Base-by-base conservation (phyloP, 2,888 invertebrate species). In the Pollenia griseotomentosa region DNA sequence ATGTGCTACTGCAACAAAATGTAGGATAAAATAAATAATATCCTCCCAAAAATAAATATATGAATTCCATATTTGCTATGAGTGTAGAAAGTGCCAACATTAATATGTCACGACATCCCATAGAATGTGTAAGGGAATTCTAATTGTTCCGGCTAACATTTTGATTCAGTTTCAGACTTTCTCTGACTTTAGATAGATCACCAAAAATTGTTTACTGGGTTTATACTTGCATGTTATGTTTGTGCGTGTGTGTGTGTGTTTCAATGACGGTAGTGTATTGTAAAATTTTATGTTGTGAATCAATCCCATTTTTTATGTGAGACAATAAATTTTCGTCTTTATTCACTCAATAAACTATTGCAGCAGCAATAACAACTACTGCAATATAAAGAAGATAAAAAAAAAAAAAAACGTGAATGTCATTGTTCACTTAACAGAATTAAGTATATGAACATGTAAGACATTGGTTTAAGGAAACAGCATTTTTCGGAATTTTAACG, bases 271-370 rank as follows among this genome's bases (percentile, higher is more conserved):
- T 51, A 61, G 79, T 53, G 74, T 80, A 85, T 85, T 85, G 80
- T 85, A 63, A 85, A 83, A 68, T 63, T 79, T 80, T 85, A 85
- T 80, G 79, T 85, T 85, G 79, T 85, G 79, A 80, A 80, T 80
- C 79, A 79, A 85, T 80, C 79, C 84, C 40, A 46, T 75, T 84
- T 87, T 84, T 87, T 87, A 87, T 84, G 77, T 57, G 84, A 78
- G 81, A 87, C 84, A 84, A 87, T 87, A 81, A 78, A 84, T 83
- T 85, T 77, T 73, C 81, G 74, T 87, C 77, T 87, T 80, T 77
- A 82, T 82, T 84, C 84, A 86, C 78, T 84, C 81, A 86, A 86
- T 86, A 84, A 86, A 79, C 84, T 79, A 84, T 79, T 82, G 79
- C 84, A 68, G 79, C 80, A 53, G 61, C 73, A 81, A 81, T 48